Conservation (phyloP, 2,888 invertebrate species). For the Mantis religiosa region DNA sequence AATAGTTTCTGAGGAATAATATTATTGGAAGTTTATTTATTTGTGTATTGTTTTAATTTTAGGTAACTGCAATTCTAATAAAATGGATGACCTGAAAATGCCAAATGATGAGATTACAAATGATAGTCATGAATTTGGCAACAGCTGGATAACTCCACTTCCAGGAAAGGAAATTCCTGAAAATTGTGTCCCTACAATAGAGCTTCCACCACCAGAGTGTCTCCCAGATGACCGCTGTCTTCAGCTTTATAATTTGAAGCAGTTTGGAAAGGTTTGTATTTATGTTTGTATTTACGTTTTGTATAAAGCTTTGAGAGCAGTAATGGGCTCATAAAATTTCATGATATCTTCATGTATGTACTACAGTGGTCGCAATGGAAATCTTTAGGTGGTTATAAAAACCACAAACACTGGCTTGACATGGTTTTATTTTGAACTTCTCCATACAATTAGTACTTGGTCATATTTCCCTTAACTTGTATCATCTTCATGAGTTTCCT, state of each 20-base stretch:
- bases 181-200: not conserved
- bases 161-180: not conserved
- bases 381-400: too few species aligned
- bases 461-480: too few species aligned
- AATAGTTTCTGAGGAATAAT: too few species aligned
- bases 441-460: too few species aligned
- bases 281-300: too few species aligned
- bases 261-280: not conserved
- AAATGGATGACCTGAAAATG: constrained; percentile 40
- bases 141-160: constrained; percentile 49
- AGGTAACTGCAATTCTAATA: constrained; percentile 44
- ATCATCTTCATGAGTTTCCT: too few species aligned
- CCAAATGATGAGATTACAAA: constrained; percentile 45
- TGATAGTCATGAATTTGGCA: constrained; percentile 51
- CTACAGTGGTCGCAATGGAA: too few species aligned
- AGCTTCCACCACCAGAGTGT: not conserved
- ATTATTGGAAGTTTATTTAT: not conserved
- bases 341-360: too few species aligned
- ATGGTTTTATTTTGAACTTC: too few species aligned
- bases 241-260: not conserved
- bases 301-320: not conserved
- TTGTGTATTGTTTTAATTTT: constrained; percentile 3
- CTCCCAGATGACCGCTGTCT: not conserved
- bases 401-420: too few species aligned
- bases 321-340: too few species aligned